Evolutionary conservation across 2,797 vertebrate species (phyloP).

Genomic region (Saxicola maurus): DNA sequence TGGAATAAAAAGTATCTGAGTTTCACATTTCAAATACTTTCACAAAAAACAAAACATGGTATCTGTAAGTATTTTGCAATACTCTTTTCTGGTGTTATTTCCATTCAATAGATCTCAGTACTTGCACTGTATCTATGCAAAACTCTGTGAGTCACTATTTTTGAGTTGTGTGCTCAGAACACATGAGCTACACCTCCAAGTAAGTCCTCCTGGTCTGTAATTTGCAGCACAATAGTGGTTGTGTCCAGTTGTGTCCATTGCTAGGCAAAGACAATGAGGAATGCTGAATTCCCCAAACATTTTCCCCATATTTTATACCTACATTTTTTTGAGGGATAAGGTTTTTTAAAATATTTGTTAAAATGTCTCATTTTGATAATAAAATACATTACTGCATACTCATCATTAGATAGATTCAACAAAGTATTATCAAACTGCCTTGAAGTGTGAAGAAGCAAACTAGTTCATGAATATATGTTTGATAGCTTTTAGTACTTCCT

Average conservation of each 20-base stretch:
- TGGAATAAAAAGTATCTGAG: background rate
- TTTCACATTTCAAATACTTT: background rate
- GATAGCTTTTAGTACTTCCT: background rate
- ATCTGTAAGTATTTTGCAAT: background rate
- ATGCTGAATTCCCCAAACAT: background rate
- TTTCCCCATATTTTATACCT: background rate
- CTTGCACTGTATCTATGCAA: background rate
- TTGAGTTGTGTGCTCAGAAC: background rate
- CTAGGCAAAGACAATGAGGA: background rate
- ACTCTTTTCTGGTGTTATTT: background rate
- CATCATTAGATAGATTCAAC: background rate
- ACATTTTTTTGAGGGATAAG: background rate
- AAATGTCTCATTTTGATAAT: background rate
- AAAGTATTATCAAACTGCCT: background rate
- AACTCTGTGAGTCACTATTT: accelerated
- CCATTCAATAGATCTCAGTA: background rate
- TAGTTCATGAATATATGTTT: background rate
- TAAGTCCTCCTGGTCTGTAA: background rate
- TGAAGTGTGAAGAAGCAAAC: background rate
- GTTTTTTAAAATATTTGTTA: background rate
- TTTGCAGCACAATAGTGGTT: background rate
- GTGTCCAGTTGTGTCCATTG: background rate
- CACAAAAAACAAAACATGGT: background rate
- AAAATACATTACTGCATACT: background rate
- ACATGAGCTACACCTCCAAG: background rate